Base-by-base conservation (phyloP, 2,888 invertebrate species). In the Athalia cordata region DNA sequence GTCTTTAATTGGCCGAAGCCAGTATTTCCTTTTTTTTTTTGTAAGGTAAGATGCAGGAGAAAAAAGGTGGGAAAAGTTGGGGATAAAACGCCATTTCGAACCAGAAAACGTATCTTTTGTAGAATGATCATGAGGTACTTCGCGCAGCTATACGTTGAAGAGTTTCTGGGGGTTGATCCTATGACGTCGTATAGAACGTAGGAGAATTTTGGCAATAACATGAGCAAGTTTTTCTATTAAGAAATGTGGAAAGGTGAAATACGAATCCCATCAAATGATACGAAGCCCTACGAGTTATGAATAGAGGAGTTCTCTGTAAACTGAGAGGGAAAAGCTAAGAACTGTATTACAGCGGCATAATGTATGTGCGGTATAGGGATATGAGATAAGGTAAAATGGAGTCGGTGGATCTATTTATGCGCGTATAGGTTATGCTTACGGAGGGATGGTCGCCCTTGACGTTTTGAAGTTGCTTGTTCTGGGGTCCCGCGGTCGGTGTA, bases 391-490 rank as follows among this genome's bases (percentile, higher is more conserved):
- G 47, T 11, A 79, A 59, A 78, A 50, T 61, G 57, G 77, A 61
- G 55, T 80, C 29, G 65, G 57, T 84, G 15, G 49, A 66, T 49
- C 66, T 66, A 68, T 50, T 68, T 68, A 68, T 68, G n/a, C 0
- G 29, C 29, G 29, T 68, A 29, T 43, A 55, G 52, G 55, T 47
- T 55, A 47, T 86, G 92, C 94, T 94, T 92, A 95, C 95, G 92
- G 95, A 95, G 87, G 95, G 95, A 91, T 95, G 95, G 88, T 95
- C 90, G 82, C 91, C 93, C 91, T 95, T 95, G 92, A 95, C 95
- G 92, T 95, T 95, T 86, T 94, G 94, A 83, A 95, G 92, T 85
- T 94, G 94, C 87, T 95, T 95, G 92, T 95, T 95, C 89, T 94
- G 94, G 4, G 93, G 93, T 72, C 89, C 89, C 66, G 94, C 92